phyloP scores from a whole-genome alignment of 2,888 invertebrate species.

The Bhutanitis thaidina region DNA sequence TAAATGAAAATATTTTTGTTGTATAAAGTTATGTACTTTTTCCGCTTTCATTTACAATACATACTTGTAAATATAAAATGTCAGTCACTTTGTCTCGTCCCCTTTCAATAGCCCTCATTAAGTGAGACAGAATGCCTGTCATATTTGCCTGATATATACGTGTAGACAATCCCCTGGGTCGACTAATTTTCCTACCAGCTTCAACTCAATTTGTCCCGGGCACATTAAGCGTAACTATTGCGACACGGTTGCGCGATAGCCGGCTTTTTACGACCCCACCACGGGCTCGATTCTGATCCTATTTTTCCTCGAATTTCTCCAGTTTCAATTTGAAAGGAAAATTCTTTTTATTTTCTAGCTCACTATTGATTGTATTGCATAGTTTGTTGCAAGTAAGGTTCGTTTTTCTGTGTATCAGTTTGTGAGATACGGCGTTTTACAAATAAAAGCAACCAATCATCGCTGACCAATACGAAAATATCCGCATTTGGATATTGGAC shows the following conservation, averaged over 20 bases:
- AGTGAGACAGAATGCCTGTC: slow-evolving; percentile 27
- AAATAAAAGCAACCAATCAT: slow-evolving; percentile 52
- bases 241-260: slow-evolving; percentile 64
- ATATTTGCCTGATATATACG: slow-evolving; percentile 30
- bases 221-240: slow-evolving; percentile 75
- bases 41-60: too few relatives aligned
- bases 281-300: slow-evolving; percentile 40
- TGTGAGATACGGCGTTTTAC: slow-evolving; percentile 38
- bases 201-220: slow-evolving; percentile 75
- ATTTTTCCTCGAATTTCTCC: slow-evolving; percentile 47
- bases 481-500: slow-evolving; percentile 28
- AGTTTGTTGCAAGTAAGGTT: slow-evolving; percentile 28
- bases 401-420: slow-evolving; percentile 27
- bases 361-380: slow-evolving; percentile 19
- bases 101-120: slow-evolving; percentile 14
- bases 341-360: slow-evolving; percentile 34
- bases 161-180: slow-evolving; percentile 47
- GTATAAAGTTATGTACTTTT: too few relatives aligned
- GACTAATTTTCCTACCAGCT: slow-evolving; percentile 68
- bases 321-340: slow-evolving; percentile 71
- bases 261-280: slow-evolving; percentile 65
- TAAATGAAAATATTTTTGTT: too few relatives aligned
- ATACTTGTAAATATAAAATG: too few relatives aligned
- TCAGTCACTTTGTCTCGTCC: not conserved
- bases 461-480: slow-evolving; percentile 52